Conservation (phyloP, 2,797 vertebrate species). For the Holocentrus rufus region DNA sequence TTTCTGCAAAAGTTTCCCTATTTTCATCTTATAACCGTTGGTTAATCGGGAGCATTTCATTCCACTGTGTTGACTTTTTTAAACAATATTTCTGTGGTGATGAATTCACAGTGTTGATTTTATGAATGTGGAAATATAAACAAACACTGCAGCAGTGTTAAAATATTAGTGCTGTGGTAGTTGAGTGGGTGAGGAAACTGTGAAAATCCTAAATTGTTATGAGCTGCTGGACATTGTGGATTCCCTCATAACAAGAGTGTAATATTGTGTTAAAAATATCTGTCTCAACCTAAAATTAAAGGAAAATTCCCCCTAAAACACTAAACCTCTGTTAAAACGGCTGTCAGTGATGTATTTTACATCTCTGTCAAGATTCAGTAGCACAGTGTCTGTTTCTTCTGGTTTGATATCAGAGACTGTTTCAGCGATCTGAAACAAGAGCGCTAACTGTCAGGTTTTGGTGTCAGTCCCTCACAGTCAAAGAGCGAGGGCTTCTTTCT, state of each 20-base stretch:
- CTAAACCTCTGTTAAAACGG: too few species aligned
- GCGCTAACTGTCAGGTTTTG: too few species aligned
- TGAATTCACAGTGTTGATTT: background rate
- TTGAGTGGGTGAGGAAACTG: slow-evolving; percentile 20
- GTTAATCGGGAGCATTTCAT: too few species aligned
- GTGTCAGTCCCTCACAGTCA: too few species aligned
- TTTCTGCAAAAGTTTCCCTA: too few species aligned
- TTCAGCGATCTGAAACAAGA: background rate
- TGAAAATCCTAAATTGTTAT: slow-evolving; percentile 54
- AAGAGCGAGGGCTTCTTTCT: background rate
- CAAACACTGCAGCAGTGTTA: slow-evolving; percentile 19
- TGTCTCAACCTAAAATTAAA: too few species aligned
- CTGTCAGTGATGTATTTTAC: too few species aligned
- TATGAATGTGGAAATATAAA: slow-evolving; percentile 32
- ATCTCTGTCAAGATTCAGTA: too few species aligned
- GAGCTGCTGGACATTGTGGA: slow-evolving; percentile 53
- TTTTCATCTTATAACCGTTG: too few species aligned
- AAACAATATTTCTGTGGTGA: slow-evolving; percentile 3
- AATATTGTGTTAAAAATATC: slow-evolving; percentile 52
- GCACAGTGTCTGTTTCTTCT: too few species aligned
- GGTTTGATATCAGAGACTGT: background rate
- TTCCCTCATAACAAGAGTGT: slow-evolving; percentile 44
- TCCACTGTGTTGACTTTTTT: too few species aligned
- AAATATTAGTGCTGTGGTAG: background rate
- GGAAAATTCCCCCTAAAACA: too few species aligned